Conservation (phyloP, 2,113 vertebrate species). For the Indri indri region DNA sequence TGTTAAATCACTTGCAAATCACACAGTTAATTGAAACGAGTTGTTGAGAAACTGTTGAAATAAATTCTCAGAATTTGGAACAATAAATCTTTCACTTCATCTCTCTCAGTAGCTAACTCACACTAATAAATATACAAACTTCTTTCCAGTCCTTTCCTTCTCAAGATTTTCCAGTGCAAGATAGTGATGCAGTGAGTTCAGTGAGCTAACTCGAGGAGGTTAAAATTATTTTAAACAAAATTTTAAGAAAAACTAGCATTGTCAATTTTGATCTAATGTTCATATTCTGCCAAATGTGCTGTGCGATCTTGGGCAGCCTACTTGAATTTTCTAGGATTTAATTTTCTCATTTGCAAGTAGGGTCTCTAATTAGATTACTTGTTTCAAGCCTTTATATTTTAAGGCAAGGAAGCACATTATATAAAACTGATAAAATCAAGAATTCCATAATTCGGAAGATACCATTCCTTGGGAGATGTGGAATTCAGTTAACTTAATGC, state of each 20-base stretch:
- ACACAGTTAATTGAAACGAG: not conserved
- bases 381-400: not conserved
- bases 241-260: not conserved
- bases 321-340: not conserved
- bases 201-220: not conserved
- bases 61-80: not conserved
- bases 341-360: not conserved
- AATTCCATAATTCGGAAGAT: not conserved
- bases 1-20: not conserved
- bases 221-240: not conserved
- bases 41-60: not conserved
- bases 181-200: not conserved
- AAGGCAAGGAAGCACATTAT: not conserved
- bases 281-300: not conserved
- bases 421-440: not conserved
- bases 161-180: not conserved
- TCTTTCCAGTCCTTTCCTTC: not conserved
- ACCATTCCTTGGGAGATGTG: not conserved
- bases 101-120: not conserved
- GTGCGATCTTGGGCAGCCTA: not conserved
- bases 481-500: not conserved
- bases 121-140: not conserved
- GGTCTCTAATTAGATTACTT: not conserved
- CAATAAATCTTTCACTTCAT: not conserved
- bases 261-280: not conserved